Base-by-base conservation (phyloP, 2,113 vertebrate genomes). In the Macroglossus sobrinus region DNA sequence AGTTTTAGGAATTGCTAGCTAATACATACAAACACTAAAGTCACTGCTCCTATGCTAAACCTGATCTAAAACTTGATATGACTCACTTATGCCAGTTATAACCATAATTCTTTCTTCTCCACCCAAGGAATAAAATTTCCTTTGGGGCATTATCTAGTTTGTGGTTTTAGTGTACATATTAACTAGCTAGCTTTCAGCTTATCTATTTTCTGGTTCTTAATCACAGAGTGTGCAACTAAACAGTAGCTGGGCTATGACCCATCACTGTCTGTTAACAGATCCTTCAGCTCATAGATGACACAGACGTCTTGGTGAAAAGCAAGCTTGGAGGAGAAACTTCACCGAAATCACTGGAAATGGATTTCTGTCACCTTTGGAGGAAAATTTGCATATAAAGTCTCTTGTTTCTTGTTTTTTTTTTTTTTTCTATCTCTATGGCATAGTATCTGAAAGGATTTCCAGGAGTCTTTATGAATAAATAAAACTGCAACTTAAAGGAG, bases 401-500 rank as follows among this genome's bases (percentile, higher is more conserved):
- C 43, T 38, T 85, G 68, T 9, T 55, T 26, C 18, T 53, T 40
- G 6, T 30, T 38, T 53, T 38, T 11, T 38, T 35, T 69, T 40
- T 66, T 24, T 21, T 38, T 55, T 4, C 59, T 26, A 79, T 93
- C 94, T 94, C 90, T 53, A 95, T 72, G 79, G 55, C 35, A 72
- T 53, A 47, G 50, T 21, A 0, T 35, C 35, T 93, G 53, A 93
- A 94, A 85, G 69, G 7, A 55, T 85, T 97, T 97, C 75, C 38
- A 84, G 1, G 10, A 87, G 92, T 72, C 94, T 97, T 95, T 90
- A 86, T 89, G 69, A 97, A 97, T 91, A 98, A 98, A 96, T 95
- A 96, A 92, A 96, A 95, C 19, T 4, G 86, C 93, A 93, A 96
- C 96, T 97, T 95, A 93, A 96, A 97, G 92, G 79, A 91, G 96